Evolutionary conservation across 35 echinoderm and acorn worm genomes (phyloP).

Genomic region (Holothuria glaberrima): DNA sequence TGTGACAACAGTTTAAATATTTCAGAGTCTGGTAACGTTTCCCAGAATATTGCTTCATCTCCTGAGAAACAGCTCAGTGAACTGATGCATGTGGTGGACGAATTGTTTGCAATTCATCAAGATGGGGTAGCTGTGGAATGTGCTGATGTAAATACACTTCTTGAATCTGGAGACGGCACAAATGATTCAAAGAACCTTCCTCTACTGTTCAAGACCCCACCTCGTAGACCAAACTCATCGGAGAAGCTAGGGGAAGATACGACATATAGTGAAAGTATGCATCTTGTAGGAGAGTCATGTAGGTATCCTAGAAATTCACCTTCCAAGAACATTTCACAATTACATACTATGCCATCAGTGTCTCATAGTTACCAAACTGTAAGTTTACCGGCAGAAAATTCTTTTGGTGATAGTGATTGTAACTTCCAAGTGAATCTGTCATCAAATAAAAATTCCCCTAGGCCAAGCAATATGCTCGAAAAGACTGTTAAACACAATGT

Average conservation of each 20-base stretch:
- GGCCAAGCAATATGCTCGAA: not conserved
- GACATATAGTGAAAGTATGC: not conserved
- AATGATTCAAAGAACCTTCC: not conserved
- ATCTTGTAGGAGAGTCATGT: no score
- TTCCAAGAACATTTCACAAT: no score
- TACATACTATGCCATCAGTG: not conserved
- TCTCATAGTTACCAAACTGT: not conserved
- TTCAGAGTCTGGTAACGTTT: not conserved
- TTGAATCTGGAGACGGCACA: not conserved
- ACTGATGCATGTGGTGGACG: not conserved
- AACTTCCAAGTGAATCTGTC: slow-evolving; percentile 18
- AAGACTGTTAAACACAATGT: not conserved
- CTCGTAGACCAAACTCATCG: not conserved
- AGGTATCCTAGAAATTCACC: not conserved
- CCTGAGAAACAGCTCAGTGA: slow-evolving; percentile 11
- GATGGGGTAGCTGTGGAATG: not conserved
- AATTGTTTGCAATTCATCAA: slow-evolving; percentile 1
- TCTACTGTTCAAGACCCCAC: not conserved
- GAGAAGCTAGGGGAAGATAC: not conserved
- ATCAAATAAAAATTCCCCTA: not conserved
- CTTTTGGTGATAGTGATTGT: slow-evolving; percentile 27
- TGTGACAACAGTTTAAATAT: not conserved
- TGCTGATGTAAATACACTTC: not conserved
- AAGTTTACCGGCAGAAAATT: slow-evolving; percentile 21
- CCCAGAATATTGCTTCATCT: not conserved